Evolutionary conservation across 2,888 invertebrate species (phyloP).

Genomic region (Stenurella melanura): DNA sequence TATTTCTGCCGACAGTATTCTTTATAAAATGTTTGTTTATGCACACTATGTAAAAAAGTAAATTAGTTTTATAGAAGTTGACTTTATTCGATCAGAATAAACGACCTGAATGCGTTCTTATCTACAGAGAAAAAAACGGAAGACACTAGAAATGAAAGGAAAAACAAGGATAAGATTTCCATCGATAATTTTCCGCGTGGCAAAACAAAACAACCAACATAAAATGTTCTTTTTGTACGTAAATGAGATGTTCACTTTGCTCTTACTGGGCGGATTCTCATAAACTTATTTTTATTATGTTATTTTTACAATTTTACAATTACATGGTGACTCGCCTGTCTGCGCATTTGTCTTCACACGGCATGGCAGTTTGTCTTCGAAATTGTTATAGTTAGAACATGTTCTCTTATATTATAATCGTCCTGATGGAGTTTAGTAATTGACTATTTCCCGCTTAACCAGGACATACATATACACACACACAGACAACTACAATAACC

Average conservation of each 20-base stretch:
- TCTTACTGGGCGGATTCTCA: too few relatives aligned
- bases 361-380: too few relatives aligned
- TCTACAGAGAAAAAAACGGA: constrained; percentile 8
- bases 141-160: constrained; percentile 10
- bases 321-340: too few relatives aligned
- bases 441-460: too few relatives aligned
- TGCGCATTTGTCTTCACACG: too few relatives aligned
- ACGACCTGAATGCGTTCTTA: background rate
- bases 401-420: too few relatives aligned
- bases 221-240: constrained; percentile 15
- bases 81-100: constrained; percentile 13
- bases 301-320: too few relatives aligned
- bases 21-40: background rate
- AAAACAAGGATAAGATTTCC: constrained; percentile 26
- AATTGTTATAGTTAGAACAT: too few relatives aligned
- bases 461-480: too few relatives aligned
- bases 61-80: constrained; percentile 24
- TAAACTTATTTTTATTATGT: too few relatives aligned
- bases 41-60: constrained; percentile 1
- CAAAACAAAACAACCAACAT: constrained; percentile 19
- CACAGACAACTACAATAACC: too few relatives aligned
- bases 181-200: constrained; percentile 23
- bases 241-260: background rate
- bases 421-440: too few relatives aligned
- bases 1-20: background rate